Base-by-base conservation (phyloP, 2,888 invertebrate genomes). In the Nemoura dubitans region DNA sequence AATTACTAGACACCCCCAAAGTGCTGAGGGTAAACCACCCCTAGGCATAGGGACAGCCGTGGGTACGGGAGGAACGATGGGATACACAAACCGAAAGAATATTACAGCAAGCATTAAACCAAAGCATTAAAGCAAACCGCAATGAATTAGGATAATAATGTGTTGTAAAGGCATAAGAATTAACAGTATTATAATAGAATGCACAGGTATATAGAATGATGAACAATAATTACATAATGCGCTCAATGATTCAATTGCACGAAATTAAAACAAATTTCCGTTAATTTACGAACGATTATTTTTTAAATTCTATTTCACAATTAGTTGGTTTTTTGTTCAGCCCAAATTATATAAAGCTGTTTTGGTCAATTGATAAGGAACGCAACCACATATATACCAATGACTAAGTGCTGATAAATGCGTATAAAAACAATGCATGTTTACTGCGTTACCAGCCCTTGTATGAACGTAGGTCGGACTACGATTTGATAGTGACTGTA, bases 161-260 rank as follows among this genome's bases (percentile, higher is more conserved):
- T 59, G 59, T 59, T 59, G 21, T 59, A 16, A 59, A 21, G 14
- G 21, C 16, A 21, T 59, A 59, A 59, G 59, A 59, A 59, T 59
- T 7, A 59, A 59, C 59, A 59, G 59, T 59, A 59, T 59, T 7
- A 36, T 36, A 36, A 6, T 6, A 59, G 59, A 59, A 59, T 3
- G 21, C 59, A 59, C 59, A 59, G 59, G 59, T 59, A n/a, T n/a
- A n/a, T n/a, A 21, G 16, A 21, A 59, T 21, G 10, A 59, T 59
- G 59, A 59, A 59, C 59, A 59, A 59, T 59, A 59, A 10, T 36
- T 36, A 36, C 36, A 59, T 59, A 59, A 59, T 59, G 59, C 59
- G 59, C 59, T 59, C 59, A 59, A 59, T 59, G 59, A 59, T 59
- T 59, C 59, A 59, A 59, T 59, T 59, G 59, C 59, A 59, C 14